Evolutionary conservation across 2,888 invertebrate species (phyloP).

Genomic region (Sthenelais limicola): DNA sequence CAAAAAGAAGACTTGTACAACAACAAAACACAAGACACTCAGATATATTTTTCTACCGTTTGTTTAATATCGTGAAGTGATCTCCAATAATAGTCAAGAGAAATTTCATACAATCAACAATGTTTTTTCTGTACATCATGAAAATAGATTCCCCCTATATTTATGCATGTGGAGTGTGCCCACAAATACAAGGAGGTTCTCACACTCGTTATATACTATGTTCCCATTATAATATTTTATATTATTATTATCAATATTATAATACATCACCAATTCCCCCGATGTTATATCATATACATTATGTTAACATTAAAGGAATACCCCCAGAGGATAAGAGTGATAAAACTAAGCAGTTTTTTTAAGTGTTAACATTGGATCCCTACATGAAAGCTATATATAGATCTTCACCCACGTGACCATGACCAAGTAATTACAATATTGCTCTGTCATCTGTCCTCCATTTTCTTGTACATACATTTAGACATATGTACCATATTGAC

Average conservation of each 20-base stretch:
- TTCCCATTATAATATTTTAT: neutral
- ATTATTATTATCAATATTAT: no score
- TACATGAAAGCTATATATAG: no score
- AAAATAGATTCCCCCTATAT: constrained; percentile 25
- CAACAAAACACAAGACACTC: constrained; percentile 1
- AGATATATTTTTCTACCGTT: constrained; percentile 16
- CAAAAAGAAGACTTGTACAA: no score
- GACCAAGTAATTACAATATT: no score
- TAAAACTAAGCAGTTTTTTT: no score
- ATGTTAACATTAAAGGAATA: no score
- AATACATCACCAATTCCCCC: neutral
- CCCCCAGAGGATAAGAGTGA: no score
- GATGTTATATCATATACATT: neutral
- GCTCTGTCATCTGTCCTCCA: no score
- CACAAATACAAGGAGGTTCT: neutral
- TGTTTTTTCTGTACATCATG: constrained; percentile 34
- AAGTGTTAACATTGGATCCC: no score
- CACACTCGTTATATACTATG: neutral
- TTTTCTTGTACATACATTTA: no score
- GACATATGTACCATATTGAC: no score
- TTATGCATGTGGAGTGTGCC: neutral
- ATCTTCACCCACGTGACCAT: no score
- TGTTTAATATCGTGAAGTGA: constrained; percentile 37
- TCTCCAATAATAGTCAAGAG: constrained; percentile 31
- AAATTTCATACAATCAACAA: constrained; percentile 35